These are phyloP conservation scores for Petrolisthes manimaculis DNA, from an alignment of 2,888 invertebrate species.

Conservation along the genomic window DNA sequence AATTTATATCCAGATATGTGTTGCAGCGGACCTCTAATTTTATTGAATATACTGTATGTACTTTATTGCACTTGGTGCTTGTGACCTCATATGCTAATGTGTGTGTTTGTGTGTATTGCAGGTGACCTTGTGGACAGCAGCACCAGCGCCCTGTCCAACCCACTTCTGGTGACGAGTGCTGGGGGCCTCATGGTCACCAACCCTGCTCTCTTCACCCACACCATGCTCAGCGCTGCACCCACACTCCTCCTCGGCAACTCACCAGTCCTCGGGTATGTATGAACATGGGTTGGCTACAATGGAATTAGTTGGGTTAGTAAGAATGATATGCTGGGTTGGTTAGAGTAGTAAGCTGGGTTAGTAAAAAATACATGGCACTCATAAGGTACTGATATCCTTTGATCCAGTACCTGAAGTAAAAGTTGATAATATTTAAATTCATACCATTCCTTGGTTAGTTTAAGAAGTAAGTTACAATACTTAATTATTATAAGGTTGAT, in stretches of 20 bases:
- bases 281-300: too few species aligned
- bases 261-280: constrained; percentile 52
- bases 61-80: background rate
- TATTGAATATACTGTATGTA: background rate
- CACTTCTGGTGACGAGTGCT: constrained; percentile 56
- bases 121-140: constrained; percentile 63
- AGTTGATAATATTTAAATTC: too few species aligned
- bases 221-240: constrained; percentile 57
- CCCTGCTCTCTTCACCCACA: constrained; percentile 64
- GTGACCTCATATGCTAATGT: background rate
- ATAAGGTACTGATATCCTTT: too few species aligned
- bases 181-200: constrained; percentile 63
- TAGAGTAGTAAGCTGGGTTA: background rate
- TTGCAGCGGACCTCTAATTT: too few species aligned
- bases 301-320: too few species aligned
- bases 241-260: constrained; percentile 56
- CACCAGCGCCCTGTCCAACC: constrained; percentile 59
- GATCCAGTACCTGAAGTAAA: too few species aligned
- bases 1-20: too few species aligned
- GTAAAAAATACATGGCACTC: too few species aligned
- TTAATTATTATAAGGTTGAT: too few species aligned
- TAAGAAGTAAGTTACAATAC: too few species aligned
- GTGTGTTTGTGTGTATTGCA: constrained; percentile 18
- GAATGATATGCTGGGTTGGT: too few species aligned
- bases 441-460: too few species aligned